phyloP scores from a whole-genome alignment of 2,113 vertebrate species.

The Oreochromis tanganicae region DNA sequence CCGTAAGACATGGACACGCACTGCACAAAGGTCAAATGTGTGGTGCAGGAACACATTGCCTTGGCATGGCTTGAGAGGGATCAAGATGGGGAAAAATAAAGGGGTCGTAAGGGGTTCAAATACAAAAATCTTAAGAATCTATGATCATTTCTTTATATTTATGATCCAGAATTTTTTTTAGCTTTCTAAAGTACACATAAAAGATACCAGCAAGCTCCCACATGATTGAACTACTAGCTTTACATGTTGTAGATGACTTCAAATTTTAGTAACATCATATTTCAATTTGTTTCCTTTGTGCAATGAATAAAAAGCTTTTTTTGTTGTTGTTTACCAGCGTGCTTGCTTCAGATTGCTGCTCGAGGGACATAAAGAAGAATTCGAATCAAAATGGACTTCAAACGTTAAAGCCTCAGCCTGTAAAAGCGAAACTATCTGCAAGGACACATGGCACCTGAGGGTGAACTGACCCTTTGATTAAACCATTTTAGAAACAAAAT shows the following conservation, averaged over 20 bases:
- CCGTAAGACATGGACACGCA: background rate
- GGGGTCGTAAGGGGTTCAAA: background rate
- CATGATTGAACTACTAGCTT: background rate
- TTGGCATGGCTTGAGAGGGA: background rate
- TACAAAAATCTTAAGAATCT: background rate
- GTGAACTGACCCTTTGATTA: background rate
- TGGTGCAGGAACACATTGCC: background rate
- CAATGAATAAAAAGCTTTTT: background rate
- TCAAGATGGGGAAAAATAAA: background rate
- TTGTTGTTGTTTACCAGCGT: background rate
- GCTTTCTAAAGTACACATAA: background rate
- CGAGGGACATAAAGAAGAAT: background rate
- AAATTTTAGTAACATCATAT: background rate
- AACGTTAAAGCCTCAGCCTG: background rate
- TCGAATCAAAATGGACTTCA: background rate
- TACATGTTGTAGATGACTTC: background rate
- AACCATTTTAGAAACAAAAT: background rate
- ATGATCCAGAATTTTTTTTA: background rate
- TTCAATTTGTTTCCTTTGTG: background rate
- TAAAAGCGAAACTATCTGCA: background rate
- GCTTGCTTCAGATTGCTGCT: background rate
- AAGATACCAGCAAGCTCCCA: background rate
- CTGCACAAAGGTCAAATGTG: background rate
- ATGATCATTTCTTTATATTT: background rate
- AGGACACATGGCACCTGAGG: background rate